Base-by-base conservation (phyloP, 2,113 vertebrate species). In the Mormyrus lacerda region DNA sequence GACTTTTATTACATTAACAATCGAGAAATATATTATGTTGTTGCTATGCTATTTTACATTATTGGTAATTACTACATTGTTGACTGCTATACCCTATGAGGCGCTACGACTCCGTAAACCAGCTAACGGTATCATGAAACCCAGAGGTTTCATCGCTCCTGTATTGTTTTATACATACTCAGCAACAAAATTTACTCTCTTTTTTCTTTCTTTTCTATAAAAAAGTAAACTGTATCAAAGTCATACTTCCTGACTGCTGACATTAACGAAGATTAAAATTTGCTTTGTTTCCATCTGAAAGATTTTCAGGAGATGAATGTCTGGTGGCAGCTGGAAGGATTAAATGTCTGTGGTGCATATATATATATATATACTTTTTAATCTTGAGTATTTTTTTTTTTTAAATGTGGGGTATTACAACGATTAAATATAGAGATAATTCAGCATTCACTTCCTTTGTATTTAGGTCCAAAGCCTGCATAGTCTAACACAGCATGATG, bases 241-340 rank as follows among this genome's bases (percentile, higher is more conserved):
- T 82, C 7, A 9, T 21, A 21, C 39, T 82, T 82, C 31, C 76
- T 11, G 27, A 69, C 61, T 31, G 61, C 61, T 69, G 61, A 31
- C 39, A 44, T 82, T 82, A 82, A 82, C 15, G 24, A 31, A 82
- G 35, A 82, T 82, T 82, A 47, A 84, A 84, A 45, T 84, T 84
- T 9, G 35, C 19, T 47, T 84, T n/a, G 35, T 79, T 79, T 42
- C 15, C 73, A 39, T 47, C 87, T 90, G 90, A 92, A 92, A 92
- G 85, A 91, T 92, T 91, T 92, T 90, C 85, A 47, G 13, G 89
- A 91, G 91, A 90, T 90, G 79, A n/a, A 91, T 85, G 83, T 85
- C 91, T 91, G 92, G 92, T 91, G 92, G 92, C 91, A 89, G 90
- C 92, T 91, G 89, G 91, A 89, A 65, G 89, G 93, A 94, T 95